These are phyloP conservation scores for Poecilia velifera DNA, from an alignment of 2,797 vertebrate species.

Conservation along the genomic window DNA sequence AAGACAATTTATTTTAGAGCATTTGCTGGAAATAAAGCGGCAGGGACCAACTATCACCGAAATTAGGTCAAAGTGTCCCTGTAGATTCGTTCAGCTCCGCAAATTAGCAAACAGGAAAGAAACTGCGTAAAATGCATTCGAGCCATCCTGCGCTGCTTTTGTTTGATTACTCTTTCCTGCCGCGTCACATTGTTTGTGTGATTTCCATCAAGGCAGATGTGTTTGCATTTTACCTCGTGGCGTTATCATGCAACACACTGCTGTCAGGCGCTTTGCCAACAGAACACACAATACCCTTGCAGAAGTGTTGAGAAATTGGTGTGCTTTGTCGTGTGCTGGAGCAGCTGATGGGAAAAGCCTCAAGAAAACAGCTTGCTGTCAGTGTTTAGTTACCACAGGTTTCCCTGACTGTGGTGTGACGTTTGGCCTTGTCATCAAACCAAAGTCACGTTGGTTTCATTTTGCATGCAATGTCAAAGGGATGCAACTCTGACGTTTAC, in stretches of 20 bases:
- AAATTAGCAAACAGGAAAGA: constrained; percentile 40
- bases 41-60: constrained; percentile 4
- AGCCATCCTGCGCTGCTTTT: constrained; percentile 29
- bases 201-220: constrained; percentile 49
- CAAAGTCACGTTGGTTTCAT: not conserved
- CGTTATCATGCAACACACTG: constrained; percentile 40
- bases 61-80: constrained; percentile 23
- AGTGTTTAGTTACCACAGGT: constrained; percentile 11
- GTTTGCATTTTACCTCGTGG: constrained; percentile 61
- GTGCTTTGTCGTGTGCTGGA: constrained; percentile 47
- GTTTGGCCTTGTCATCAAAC: constrained; percentile 13
- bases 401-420: not conserved
- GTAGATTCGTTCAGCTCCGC: not conserved
- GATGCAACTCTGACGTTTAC: not conserved
- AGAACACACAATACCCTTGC: constrained; percentile 21
- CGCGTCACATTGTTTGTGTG: constrained; percentile 27
- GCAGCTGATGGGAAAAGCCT: constrained; percentile 36
- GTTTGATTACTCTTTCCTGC: constrained; percentile 34
- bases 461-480: not conserved
- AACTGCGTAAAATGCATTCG: constrained; percentile 21
- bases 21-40: constrained; percentile 17
- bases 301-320: constrained; percentile 49
- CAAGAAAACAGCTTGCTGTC: constrained; percentile 19
- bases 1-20: constrained; percentile 10
- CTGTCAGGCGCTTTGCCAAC: constrained; percentile 34